Base-by-base conservation (phyloP, 1,140 invertebrate genomes). In the Drosophila nigromelanica region DNA sequence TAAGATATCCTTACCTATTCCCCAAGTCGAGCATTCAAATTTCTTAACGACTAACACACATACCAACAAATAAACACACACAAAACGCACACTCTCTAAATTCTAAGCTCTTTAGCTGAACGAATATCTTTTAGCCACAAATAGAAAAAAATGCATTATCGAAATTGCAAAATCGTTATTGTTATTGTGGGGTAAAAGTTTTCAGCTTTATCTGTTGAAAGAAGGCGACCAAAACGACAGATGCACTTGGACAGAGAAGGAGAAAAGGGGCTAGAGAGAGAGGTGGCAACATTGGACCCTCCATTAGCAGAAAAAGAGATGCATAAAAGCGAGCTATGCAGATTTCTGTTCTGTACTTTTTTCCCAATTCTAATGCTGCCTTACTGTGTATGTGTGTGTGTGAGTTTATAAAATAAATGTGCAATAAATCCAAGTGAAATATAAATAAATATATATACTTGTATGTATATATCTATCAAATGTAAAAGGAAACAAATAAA, bases 121-220 rank as follows among this genome's bases (percentile, higher is more conserved):
- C 43, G 43, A 14, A 56, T 48, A 40, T 63, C 43, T 73, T 50
- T 69, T 51, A 24, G 64, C 58, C 50, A 70, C 52, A 37, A 30
- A 30, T 43, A 62, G 64, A 60, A 66, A 73, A 69, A 80, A 85
- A 80, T 87, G 82, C 82, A 87, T 87, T 87, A 87, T 87, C 76
- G 82, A 78, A 87, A 87, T 87, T 87, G 82, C 78, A 73, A 64
- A 89, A 82, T 87, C 72, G 75, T 87, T 81, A 86, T 77, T 78
- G 82, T 86, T 82, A 79, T 89, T 52, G 72, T 73, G 52, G 63
- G 58, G 21, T 73, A 73, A 81, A 73, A 85, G 74, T 78, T 89
- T 76, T 62, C 35, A 61, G 52, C 70, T 87, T 67, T 82, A 86
- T 81, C 76, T 82, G 68, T 62, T 37, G 43, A 43, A 64, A 56